Evolutionary conservation across 1,140 invertebrate genomes (phyloP), one percentile per base, ranked within the genome.

Genomic region (Idris sp.): DNA sequence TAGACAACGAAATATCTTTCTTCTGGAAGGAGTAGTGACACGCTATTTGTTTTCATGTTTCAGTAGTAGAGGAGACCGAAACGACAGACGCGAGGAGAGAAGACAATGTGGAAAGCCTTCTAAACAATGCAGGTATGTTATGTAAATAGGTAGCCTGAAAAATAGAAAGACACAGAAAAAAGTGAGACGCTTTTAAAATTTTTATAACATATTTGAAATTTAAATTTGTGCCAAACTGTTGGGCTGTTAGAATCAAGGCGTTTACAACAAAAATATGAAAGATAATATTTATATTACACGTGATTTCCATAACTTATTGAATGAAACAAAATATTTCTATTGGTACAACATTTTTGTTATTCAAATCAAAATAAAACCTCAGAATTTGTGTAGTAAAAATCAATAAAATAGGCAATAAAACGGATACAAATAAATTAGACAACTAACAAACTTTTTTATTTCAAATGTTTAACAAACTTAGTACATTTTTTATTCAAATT

Each of bases 21-120:
- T 46, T 62, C 35, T 41, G 4, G 35, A 26, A 44, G 2, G 56
- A 56, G 56, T 62, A 46, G 48, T 74, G 48, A 74, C 48, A 59
- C 15, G 51, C 53, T 40, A 74, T 74, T 74, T 13, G 48, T 74
- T 71, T 73, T 78, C 62, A 56, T 72, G 74, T 83, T 80, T 74
- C 73, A 82, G 77, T 81, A 15, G 62, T 74, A 10, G 81, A 83
- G 35, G 78, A 83, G 19, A 33, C 62, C 9, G 72, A 62, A 31
- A 38, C 62, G 64, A 44, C 71, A 44, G 36, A 54, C 59, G 49
- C 16, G 56, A 30, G 19, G 59, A 38, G 49, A 72, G 74, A 31
- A 56, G 74, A 76, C 72, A 75, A 64, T 65, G 73, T 76, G 1
- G 81, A 83, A 46, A 79, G 51, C 44, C 68, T 76, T 40, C 54